Evolutionary conservation across 2,888 invertebrate genomes (phyloP).

Genomic region (Plagodis dolabraria): DNA sequence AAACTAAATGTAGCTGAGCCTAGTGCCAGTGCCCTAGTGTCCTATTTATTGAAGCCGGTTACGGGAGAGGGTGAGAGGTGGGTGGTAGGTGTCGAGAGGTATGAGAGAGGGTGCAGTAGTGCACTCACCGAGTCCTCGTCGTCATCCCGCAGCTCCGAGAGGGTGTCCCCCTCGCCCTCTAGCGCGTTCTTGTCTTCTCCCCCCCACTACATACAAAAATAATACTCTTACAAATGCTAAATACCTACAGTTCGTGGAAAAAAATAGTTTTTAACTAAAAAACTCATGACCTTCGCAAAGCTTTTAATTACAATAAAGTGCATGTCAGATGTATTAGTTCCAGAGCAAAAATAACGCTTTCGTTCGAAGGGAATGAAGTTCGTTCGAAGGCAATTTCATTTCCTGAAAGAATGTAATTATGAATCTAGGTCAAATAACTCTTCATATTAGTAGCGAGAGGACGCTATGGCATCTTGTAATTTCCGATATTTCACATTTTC

Average conservation of each 20-base stretch:
- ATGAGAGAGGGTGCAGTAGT: constrained; percentile 45
- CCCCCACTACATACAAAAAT: constrained; percentile 56
- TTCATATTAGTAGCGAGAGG: constrained; percentile 6
- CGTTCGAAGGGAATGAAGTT: too few species aligned
- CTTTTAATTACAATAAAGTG: too few species aligned
- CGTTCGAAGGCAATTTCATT: neutral
- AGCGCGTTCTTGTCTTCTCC: constrained; percentile 67
- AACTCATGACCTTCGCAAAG: too few species aligned
- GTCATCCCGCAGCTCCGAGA: constrained; percentile 83
- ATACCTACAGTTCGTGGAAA: too few species aligned
- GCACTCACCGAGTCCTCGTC: constrained; percentile 89
- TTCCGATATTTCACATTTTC: neutral
- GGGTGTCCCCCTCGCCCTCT: constrained; percentile 67
- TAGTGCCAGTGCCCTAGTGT: constrained; percentile 73
- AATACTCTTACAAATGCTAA: constrained; percentile 18
- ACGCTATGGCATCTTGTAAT: constrained; percentile 1
- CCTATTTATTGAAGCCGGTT: constrained; percentile 62
- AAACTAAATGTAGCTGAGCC: constrained; percentile 58
- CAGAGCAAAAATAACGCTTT: too few species aligned
- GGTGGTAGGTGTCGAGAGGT: constrained; percentile 29
- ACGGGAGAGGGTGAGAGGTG: constrained; percentile 34
- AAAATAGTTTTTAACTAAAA: too few species aligned
- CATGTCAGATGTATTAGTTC: too few species aligned
- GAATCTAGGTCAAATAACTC: constrained; percentile 16
- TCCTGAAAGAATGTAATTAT: constrained; percentile 13